A percentile compares a stretch with the other conserved stretches of the same genome.
These are phyloP conservation scores for Taphrorychus bicolor DNA, from an alignment of 2,888 invertebrate genomes.

Conservation along the genomic window DNA sequence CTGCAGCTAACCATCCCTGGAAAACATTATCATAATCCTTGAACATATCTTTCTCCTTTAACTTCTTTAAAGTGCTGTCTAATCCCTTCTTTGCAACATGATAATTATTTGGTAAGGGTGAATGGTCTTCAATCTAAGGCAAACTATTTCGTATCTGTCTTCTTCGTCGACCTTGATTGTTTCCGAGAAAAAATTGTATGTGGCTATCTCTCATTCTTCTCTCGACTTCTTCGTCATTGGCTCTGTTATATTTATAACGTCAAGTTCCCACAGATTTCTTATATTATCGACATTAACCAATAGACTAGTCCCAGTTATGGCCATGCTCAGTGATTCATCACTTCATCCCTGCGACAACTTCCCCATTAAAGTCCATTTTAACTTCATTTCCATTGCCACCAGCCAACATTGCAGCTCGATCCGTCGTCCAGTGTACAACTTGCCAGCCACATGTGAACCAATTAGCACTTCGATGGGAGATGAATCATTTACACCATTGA, in stretches of 20 bases:
- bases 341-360: neutral
- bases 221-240: slow-evolving; percentile 44
- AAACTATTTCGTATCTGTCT: slow-evolving; percentile 51
- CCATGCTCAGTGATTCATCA: neutral
- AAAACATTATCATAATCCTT: slow-evolving; percentile 46
- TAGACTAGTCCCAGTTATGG: neutral
- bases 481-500: neutral
- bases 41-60: slow-evolving; percentile 40
- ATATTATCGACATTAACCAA: slow-evolving; percentile 40
- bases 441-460: slow-evolving; percentile 15
- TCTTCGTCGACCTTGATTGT: slow-evolving; percentile 46
- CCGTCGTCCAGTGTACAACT: slow-evolving; percentile 21
- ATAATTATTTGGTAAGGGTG: slow-evolving; percentile 46
- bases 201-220: slow-evolving; percentile 39
- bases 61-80: slow-evolving; percentile 41
- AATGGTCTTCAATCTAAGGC: slow-evolving; percentile 51
- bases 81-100: slow-evolving; percentile 46
- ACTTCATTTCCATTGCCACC: slow-evolving; percentile 45
- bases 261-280: slow-evolving; percentile 50
- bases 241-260: slow-evolving; percentile 50
- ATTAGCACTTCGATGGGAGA: slow-evolving; percentile 14
- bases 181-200: slow-evolving; percentile 46
- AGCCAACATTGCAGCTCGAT: slow-evolving; percentile 37
- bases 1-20: slow-evolving; percentile 44
- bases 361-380: slow-evolving; percentile 50